Evolutionary conservation across 1,140 invertebrate species (phyloP), one percentile per base, ranked within the genome.

Genomic region (Octopus sinensis): DNA sequence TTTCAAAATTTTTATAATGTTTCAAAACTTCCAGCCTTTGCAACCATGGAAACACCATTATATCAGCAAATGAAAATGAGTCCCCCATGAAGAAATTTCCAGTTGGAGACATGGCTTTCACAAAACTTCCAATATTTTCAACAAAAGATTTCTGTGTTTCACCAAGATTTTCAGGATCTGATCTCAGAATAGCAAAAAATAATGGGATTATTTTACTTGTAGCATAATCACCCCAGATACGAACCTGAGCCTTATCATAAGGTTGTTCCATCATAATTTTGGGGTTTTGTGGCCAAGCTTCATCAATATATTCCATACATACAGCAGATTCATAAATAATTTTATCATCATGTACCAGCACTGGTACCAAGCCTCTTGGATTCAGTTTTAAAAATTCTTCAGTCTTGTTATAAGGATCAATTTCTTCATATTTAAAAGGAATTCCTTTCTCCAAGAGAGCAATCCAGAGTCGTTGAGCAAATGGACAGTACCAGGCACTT

Each of bases 261-360:
- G 86, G 83, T 30, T 87, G 86, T 53, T 71, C 23, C 6, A 86
- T 86, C 51, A 88, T 81, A 3, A 88, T 83, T 51, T 56, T 17
- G 43, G 92, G 93, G 30, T 43, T 91, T 52, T 94, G 86, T 0
- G 93, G 92, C 90, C 83, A 85, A 6, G 73, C 81, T 81, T 88
- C 87, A 71, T 87, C 86, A 71, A 87, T 76, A 81, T 85, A 87
- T 76, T 88, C 86, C n/a, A 86, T 82, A 54, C 84, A 84, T 17
- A 88, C 71, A 7, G 75, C 43, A 0, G 86, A 87, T 43, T 88
- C 87, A 68, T 87, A 88, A 4, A 88, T 81, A 12, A 84, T 73
- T 62, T 81, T 83, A 4, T 82, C 84, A 73, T 87, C 84, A 71
- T 85, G 54, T 12, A 82, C 75, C 1, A 88, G 62, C 0, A 84